Percentiles rank a stretch among this genome's conserved stretches.
phyloP scores from a whole-genome alignment of 2,797 vertebrate species.

The Tympanoctomys barrerae region DNA sequence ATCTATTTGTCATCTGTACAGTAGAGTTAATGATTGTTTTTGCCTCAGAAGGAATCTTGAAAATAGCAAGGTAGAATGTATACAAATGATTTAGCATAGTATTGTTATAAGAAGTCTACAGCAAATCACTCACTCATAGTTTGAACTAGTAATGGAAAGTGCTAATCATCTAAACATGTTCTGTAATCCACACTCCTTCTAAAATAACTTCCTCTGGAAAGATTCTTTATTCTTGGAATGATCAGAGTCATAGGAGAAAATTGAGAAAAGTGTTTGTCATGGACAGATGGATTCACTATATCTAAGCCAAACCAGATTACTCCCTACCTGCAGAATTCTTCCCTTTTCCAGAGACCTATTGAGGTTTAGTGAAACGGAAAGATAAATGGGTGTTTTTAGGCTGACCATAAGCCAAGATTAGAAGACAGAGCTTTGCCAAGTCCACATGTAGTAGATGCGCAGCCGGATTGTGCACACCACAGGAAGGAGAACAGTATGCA shows the following conservation, averaged over 20 bases:
- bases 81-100: not conserved
- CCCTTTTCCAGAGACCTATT: conserved; percentile 69
- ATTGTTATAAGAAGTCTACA: not conserved
- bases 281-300: conserved; percentile 75
- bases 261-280: conserved; percentile 56
- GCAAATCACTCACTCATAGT: not conserved
- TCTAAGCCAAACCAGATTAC: conserved; percentile 60
- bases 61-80: not conserved
- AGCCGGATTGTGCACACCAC: not conserved
- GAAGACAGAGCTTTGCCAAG: conserved; percentile 63
- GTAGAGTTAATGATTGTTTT: not conserved
- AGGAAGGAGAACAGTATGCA: not conserved
- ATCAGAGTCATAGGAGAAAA: conserved; percentile 11
- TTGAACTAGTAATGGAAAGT: not conserved
- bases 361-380: conserved; percentile 62
- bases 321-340: conserved; percentile 45
- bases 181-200: not conserved
- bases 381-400: conserved; percentile 68
- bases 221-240: conserved; percentile 47
- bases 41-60: not conserved
- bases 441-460: conserved; percentile 24
- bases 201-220: conserved; percentile 32
- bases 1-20: conserved; percentile 16
- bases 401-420: conserved; percentile 70
- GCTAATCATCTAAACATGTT: not conserved